A percentile compares a stretch with the other conserved stretches of the same genome.
These are phyloP conservation scores for Cirrhinus molitorella DNA, from an alignment of 2,797 vertebrate genomes.

Conservation along the genomic window DNA sequence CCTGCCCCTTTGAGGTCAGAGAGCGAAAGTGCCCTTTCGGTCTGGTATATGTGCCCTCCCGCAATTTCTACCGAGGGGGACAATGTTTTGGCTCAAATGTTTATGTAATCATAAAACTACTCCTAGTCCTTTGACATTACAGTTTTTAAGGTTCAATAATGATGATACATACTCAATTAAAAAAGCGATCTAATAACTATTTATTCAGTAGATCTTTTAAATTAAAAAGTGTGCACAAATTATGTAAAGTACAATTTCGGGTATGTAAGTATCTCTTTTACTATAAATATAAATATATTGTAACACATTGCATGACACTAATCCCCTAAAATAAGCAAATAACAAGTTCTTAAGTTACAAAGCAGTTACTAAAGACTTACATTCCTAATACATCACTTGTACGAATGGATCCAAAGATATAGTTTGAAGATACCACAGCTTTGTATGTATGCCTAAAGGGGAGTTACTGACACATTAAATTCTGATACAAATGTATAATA, in stretches of 20 bases:
- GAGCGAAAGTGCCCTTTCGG: too few species aligned
- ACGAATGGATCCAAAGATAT: background rate
- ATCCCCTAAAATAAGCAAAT: background rate
- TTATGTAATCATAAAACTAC: background rate
- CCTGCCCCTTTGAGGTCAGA: too few species aligned
- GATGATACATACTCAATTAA: background rate
- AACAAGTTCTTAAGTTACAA: background rate
- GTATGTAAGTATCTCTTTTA: background rate
- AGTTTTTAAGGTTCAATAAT: background rate
- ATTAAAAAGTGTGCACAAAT: background rate
- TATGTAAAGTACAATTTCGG: background rate
- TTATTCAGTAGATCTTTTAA: background rate
- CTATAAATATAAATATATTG: background rate
- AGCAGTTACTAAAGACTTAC: background rate
- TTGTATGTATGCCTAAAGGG: background rate
- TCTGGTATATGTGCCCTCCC: too few species aligned
- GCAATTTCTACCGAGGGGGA: too few species aligned
- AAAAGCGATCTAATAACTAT: background rate
- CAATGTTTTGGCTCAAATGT: too few species aligned
- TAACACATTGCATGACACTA: background rate
- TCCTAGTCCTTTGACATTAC: background rate
- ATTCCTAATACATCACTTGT: background rate
- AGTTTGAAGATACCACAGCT: background rate
- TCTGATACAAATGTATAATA: background rate
- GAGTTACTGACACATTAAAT: background rate